These are phyloP conservation scores for Illadopsis cleaveri DNA, from an alignment of 2,113 vertebrate genomes.

Conservation along the genomic window DNA sequence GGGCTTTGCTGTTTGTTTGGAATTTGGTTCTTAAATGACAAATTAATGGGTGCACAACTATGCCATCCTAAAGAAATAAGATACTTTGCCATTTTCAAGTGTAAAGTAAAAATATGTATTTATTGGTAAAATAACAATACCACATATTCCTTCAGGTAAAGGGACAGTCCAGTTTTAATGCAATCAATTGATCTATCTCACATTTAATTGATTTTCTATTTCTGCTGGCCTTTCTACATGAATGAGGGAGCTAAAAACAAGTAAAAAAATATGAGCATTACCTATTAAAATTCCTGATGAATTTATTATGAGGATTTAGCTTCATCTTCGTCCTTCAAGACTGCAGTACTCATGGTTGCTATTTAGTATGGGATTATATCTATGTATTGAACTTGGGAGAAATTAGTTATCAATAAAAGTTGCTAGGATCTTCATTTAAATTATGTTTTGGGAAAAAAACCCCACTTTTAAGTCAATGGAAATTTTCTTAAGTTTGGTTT, in stretches of 20 bases:
- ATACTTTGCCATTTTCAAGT: neutral
- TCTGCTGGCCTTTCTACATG: neutral
- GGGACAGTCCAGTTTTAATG: neutral
- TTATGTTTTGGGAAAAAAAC: neutral
- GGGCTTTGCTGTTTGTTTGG: neutral
- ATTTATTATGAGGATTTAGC: neutral
- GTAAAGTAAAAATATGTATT: neutral
- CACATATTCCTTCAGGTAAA: neutral
- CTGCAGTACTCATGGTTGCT: neutral
- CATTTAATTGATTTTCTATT: neutral
- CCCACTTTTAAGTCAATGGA: neutral
- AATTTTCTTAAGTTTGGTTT: neutral
- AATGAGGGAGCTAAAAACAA: neutral
- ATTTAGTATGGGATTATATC: neutral
- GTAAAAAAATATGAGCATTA: neutral
- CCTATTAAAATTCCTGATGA: rapidly evolving
- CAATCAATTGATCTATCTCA: neutral
- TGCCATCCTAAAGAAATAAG: neutral
- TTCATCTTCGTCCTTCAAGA: neutral
- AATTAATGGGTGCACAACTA: neutral
- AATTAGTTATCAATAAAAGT: neutral
- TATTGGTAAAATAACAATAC: neutral
- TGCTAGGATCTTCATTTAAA: neutral
- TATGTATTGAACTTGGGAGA: neutral
- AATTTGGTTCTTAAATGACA: neutral